Evolutionary conservation across 2,888 invertebrate species (phyloP), one percentile per base, ranked within the genome.

Genomic region (Malachius bipustulatus): DNA sequence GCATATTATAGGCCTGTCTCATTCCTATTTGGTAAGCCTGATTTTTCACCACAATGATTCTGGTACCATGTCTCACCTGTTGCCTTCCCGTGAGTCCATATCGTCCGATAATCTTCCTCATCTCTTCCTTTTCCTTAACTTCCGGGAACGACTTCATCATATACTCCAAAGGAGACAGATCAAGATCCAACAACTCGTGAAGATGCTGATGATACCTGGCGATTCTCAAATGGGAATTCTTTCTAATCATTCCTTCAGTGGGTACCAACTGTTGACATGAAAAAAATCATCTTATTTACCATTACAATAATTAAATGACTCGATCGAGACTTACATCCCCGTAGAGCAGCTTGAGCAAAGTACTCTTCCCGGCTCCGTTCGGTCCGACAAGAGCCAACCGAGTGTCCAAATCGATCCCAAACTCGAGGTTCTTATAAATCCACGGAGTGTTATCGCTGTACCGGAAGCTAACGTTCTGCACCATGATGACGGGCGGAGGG

Each of bases 401-500:
- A 0, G 97, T 96, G 60, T 98, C 98, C 45, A 99, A 70, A 67
- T 99, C 98, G 51, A 98, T 91, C 56, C 98, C 98, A 61, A 99
- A 98, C 64, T 99, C 98, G 37, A 99, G 66, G 62, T 97, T 84
- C 62, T 85, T 91, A 66, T 98, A 98, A 54, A 98, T 98, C 72
- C 74, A 82, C 0, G 94, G 91, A 33, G 80, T 73, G 11, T 67
- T 70, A 11, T 91, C 91, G 41, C 70, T 77, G 62, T 99, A 99
- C 24, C 85, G 77, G 68, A 97, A 99, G 49, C 88, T 87, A 26
- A 98, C 97, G 56, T 97, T 93, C 69, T 93, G 93, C 35, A 98
- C 96, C 96, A 97, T 97, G 52, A 99, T 96, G 39, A 98, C 97
- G 0, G 98, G 98, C 2, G 98, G 98, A 26, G 98, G 98, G 47